phyloP scores from a whole-genome alignment of 2,113 vertebrate genomes.

The Marcusenius ussheri region DNA sequence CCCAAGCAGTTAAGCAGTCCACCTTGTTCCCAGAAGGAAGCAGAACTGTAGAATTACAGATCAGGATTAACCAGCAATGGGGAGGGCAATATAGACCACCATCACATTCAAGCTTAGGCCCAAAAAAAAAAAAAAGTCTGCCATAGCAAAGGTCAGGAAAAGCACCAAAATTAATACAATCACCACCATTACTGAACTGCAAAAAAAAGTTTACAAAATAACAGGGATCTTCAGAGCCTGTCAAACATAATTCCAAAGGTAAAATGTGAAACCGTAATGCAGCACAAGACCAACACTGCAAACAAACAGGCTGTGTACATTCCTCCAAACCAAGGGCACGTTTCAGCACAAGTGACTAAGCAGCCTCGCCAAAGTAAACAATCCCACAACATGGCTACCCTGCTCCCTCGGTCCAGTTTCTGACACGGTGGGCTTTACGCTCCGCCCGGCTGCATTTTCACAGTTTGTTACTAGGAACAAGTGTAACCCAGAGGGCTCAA shows the following conservation, averaged over 20 bases:
- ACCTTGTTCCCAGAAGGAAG: not conserved
- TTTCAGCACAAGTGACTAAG: not conserved
- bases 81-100: not conserved
- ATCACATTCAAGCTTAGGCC: not conserved
- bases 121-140: not conserved
- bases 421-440: not conserved
- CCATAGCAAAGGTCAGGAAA: not conserved
- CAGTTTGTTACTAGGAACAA: not conserved
- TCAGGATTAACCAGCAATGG: not conserved
- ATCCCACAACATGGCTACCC: not conserved
- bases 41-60: not conserved
- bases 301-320: not conserved
- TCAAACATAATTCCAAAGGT: not conserved
- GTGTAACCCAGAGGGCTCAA: not conserved
- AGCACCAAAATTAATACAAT: not conserved
- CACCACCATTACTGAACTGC: not conserved
- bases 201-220: not conserved
- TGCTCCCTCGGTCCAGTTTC: not conserved
- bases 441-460: not conserved
- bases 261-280: not conserved
- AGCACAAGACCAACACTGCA: not conserved
- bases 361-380: not conserved
- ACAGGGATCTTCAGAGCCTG: not conserved
- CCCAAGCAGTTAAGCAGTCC: not conserved
- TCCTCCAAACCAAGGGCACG: not conserved